phyloP scores from a whole-genome alignment of 2,888 invertebrate species.

The Yponomeuta plumbellus region DNA sequence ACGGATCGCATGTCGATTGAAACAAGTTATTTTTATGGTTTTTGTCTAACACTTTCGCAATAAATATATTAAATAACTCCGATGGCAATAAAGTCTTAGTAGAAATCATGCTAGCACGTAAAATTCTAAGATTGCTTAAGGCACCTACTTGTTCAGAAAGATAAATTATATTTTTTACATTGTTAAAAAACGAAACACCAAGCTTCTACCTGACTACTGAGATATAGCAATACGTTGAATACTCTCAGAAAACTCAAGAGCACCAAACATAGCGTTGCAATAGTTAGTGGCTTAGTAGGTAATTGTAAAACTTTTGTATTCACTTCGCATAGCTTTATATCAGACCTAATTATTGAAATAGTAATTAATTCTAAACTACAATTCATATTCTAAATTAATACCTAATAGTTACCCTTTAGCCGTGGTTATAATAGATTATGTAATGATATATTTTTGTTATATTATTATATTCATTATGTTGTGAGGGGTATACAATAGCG shows the following conservation, averaged over 20 bases:
- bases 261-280: not conserved
- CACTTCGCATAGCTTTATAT: constrained; percentile 21
- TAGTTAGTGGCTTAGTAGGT: constrained; percentile 24
- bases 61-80: not conserved
- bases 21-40: not conserved
- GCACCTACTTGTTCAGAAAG: not conserved
- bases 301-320: constrained; percentile 21
- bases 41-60: not conserved
- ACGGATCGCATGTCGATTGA: not conserved
- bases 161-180: not conserved
- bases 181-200: not conserved
- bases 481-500: not conserved
- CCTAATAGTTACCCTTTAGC: not conserved
- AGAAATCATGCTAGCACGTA: not conserved
- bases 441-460: not conserved
- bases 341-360: constrained; percentile 15
- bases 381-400: constrained; percentile 29
- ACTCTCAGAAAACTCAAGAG: not conserved
- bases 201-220: not conserved
- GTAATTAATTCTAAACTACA: constrained; percentile 26
- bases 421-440: not conserved
- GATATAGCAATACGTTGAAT: not conserved
- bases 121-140: not conserved
- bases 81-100: not conserved
- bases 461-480: not conserved